A percentile compares a stretch with the other conserved stretches of the same genome.
Conservation (phyloP, 2,113 vertebrate species). For the Mellivora capensis region DNA sequence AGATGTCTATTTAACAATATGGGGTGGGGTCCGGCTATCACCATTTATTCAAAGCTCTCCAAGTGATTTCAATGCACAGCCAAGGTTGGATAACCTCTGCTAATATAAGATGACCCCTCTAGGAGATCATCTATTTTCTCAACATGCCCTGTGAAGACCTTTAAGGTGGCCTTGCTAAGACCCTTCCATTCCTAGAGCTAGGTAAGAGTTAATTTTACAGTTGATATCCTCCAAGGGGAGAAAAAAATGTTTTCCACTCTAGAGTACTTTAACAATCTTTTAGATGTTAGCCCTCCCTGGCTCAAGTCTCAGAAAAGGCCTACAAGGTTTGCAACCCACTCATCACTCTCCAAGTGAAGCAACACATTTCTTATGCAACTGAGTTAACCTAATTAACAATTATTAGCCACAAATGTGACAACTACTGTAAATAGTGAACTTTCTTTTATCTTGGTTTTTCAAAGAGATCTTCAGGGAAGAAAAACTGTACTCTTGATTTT, state of each 20-base stretch:
- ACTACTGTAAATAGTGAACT: conserved; percentile 40
- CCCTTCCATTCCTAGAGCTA: neutral
- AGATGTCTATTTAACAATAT: neutral
- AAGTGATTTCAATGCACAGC: neutral
- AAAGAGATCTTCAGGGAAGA: conserved; percentile 51
- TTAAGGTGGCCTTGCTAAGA: neutral
- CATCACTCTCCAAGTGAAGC: neutral
- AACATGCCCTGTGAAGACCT: neutral
- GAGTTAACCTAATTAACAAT: conserved; percentile 60
- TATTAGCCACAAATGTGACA: conserved; percentile 48
- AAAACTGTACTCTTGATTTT: conserved; percentile 47
- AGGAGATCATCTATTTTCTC: neutral
- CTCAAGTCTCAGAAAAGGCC: neutral
- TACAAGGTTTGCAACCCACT: neutral
- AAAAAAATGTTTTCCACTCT: neutral
- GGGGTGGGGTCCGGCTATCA: neutral
- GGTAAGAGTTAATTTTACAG: neutral
- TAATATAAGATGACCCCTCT: neutral
- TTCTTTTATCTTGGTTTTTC: conserved; percentile 61
- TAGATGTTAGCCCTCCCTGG: neutral
- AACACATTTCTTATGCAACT: conserved; percentile 27
- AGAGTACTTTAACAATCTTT: neutral
- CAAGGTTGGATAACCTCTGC: neutral
- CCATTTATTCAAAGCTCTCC: neutral
- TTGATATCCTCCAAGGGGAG: neutral